These are phyloP conservation scores for Lepilemur ruficaudatus DNA, from an alignment of 2,797 vertebrate species.

Conservation along the genomic window DNA sequence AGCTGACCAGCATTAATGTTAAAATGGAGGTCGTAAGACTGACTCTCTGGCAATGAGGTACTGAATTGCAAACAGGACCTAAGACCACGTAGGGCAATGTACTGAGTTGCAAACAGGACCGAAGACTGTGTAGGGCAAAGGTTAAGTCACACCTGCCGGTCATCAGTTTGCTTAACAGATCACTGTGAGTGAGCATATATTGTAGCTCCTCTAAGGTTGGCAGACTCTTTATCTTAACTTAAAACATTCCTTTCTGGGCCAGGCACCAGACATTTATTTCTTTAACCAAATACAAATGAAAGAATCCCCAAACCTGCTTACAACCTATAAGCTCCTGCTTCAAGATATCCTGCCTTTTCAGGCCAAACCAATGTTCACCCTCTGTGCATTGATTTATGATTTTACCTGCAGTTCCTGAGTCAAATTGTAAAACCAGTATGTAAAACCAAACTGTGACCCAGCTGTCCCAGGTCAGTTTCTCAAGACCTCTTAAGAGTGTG, in stretches of 20 bases:
- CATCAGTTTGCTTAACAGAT: background rate
- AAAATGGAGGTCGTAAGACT: background rate
- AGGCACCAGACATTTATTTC: background rate
- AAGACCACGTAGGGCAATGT: background rate
- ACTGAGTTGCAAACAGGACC: background rate
- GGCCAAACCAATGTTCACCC: background rate
- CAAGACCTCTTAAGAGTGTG: background rate
- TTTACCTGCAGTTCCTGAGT: background rate
- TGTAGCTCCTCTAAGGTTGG: background rate
- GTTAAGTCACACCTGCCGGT: background rate
- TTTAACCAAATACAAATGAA: background rate
- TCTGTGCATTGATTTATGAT: background rate
- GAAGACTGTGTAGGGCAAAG: background rate
- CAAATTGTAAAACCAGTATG: background rate
- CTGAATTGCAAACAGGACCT: background rate
- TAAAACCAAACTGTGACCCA: background rate
- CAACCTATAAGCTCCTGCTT: background rate
- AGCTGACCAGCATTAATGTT: background rate
- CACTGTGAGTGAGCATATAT: background rate
- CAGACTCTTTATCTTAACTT: background rate
- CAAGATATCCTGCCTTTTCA: background rate
- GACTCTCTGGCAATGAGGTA: background rate
- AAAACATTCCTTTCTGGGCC: background rate
- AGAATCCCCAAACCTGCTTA: background rate
- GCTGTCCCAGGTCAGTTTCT: background rate